A percentile compares a stretch with the other conserved stretches of the same genome.
Conservation (phyloP, 2,113 vertebrate species). For the Cyrtonyx montezumae region DNA sequence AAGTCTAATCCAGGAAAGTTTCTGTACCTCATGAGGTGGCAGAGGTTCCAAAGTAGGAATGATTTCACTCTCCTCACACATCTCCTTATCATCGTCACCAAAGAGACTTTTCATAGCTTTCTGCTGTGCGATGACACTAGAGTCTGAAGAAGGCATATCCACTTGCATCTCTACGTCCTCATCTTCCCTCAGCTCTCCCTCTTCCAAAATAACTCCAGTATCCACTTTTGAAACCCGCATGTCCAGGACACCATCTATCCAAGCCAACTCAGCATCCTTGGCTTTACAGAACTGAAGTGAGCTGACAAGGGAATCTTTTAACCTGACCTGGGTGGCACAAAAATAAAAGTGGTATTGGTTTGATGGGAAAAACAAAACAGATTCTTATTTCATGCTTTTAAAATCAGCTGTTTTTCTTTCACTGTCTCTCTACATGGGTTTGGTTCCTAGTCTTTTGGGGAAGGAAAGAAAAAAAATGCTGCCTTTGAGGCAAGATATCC, state of each 20-base stretch:
- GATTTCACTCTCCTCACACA: constrained; percentile 93
- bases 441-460: not conserved
- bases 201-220: constrained; percentile 94
- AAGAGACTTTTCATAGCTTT: constrained; percentile 95
- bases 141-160: constrained; percentile 83
- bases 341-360: not conserved
- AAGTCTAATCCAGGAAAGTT: not conserved
- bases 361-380: not conserved
- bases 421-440: not conserved
- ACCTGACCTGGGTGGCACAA: constrained; percentile 83
- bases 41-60: constrained; percentile 96
- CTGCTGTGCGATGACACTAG: constrained; percentile 86
- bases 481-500: not conserved
- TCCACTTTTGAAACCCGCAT: constrained; percentile 98
- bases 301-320: constrained; percentile 98
- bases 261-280: constrained; percentile 95
- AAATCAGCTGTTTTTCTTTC: not conserved
- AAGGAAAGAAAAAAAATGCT: not conserved
- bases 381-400: not conserved
- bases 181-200: constrained; percentile 89
- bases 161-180: constrained; percentile 87
- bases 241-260: constrained; percentile 97
- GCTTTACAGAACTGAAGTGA: constrained; percentile 98
- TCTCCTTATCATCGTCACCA: constrained; percentile 91
- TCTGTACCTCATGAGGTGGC: constrained; percentile 87